phyloP scores from a whole-genome alignment of 2,797 vertebrate genomes.

The Denticeps clupeoides region DNA sequence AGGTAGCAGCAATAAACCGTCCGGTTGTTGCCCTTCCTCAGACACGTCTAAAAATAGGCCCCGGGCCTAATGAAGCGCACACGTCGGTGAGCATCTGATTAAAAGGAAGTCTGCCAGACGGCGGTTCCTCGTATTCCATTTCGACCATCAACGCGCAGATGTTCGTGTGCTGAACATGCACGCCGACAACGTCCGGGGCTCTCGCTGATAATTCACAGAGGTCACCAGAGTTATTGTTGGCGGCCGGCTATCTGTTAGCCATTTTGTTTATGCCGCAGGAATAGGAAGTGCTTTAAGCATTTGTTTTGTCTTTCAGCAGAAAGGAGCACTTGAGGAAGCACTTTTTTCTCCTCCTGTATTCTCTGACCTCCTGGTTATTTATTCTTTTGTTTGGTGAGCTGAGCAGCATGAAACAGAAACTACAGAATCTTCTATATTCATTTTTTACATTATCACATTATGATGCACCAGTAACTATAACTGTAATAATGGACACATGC shows the following conservation, averaged over 20 bases:
- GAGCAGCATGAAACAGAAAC: no score
- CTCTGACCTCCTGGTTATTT: no score
- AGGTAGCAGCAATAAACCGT: slow-evolving; percentile 30
- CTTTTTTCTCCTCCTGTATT: no score
- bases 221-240: background rate
- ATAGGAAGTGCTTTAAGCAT: background rate
- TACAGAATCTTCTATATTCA: no score
- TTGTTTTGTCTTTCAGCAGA: background rate
- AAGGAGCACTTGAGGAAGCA: background rate
- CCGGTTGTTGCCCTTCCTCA: slow-evolving; percentile 26
- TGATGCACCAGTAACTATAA: no score
- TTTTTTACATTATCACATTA: no score
- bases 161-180: slow-evolving; percentile 3
- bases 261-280: no score
- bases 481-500: no score
- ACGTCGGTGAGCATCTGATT: slow-evolving; percentile 27
- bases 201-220: background rate
- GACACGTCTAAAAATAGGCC: slow-evolving; percentile 35
- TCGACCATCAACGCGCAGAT: no score
- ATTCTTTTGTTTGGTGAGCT: no score
- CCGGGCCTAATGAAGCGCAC: slow-evolving; percentile 34
- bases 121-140: no score
- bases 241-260: background rate
- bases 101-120: slow-evolving; percentile 25
- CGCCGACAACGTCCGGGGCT: background rate